A percentile compares a stretch with the other conserved stretches of the same genome.
Evolutionary conservation across 2,113 vertebrate species (phyloP).

Genomic region (Hippoglossus stenolepis): DNA sequence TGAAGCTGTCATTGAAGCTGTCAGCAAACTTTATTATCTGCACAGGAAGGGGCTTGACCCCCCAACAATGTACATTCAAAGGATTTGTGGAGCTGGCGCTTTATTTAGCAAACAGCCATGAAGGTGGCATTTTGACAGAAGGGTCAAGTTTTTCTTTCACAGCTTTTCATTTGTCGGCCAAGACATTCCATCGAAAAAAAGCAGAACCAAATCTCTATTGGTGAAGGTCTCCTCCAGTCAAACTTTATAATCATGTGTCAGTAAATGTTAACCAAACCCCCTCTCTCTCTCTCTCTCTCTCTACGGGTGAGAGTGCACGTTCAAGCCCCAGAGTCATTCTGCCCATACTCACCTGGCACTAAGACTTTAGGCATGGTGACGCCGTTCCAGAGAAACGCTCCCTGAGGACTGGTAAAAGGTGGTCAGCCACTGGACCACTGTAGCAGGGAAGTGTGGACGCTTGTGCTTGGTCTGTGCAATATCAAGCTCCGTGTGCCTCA

Average conservation of each 20-base stretch:
- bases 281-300: not conserved
- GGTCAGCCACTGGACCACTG: slow-evolving; percentile 60
- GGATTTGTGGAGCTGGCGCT: not conserved
- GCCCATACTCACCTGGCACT: slow-evolving; percentile 85
- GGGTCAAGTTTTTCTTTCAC: not conserved
- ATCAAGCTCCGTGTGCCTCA: slow-evolving; percentile 69
- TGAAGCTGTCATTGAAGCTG: too few species aligned
- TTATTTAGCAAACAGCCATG: not conserved
- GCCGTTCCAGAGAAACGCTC: slow-evolving; percentile 52
- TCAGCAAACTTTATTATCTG: slow-evolving; percentile 19
- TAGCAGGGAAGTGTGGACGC: slow-evolving; percentile 64
- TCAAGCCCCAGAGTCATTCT: slow-evolving; percentile 16
- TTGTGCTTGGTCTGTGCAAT: slow-evolving; percentile 43
- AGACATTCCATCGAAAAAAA: not conserved
- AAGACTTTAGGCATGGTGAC: slow-evolving; percentile 83
- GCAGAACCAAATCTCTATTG: not conserved
- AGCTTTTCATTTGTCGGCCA: not conserved
- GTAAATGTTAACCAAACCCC: not conserved
- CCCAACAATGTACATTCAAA: slow-evolving; percentile 9
- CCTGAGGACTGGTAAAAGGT: slow-evolving; percentile 54
- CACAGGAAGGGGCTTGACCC: slow-evolving; percentile 11
- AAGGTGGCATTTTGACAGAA: not conserved
- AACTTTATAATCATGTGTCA: not conserved
- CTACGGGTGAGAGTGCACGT: not conserved
- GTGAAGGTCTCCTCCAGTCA: not conserved